Base-by-base conservation (phyloP, 1,140 invertebrate species). In the Hylaeus anthracinus region DNA sequence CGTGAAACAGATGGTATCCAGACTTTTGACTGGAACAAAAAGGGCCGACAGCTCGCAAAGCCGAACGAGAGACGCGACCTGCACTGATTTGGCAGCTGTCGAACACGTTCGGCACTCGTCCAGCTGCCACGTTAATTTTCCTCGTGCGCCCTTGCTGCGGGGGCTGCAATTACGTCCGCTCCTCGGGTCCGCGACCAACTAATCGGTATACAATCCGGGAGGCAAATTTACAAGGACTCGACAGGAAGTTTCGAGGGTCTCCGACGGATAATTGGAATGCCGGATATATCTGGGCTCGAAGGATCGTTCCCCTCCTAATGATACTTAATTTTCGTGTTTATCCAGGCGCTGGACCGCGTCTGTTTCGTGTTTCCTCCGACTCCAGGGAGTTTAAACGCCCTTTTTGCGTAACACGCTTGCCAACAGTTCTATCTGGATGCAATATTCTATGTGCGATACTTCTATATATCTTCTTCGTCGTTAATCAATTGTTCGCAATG, bases 1-100 rank as follows among this genome's bases (percentile, higher is more conserved):
- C 72, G 72, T n/a, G 55, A 67, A 71, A 65, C 87, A 88, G 84
- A 88, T 88, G 87, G 79, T 72, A 51, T 65, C 67, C 81, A 86
- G 87, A 88, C 81, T 88, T 86, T 87, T 60, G 60, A 72, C 71
- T 58, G 82, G 26, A 71, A 79, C 61, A 71, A 72, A 75, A 66
- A 65, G 73, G 63, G 51, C 67, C 41, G 51, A 58, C 45, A 39
- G 55, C 55, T 41, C 51, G 56, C 56, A 67, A 64, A 39, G 67
- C 43, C 15, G 43, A 66, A 6, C 15, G 45, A 77, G 69, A 71
- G 63, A 72, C 77, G 53, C 41, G 72, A 58, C 48, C 53, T 77
- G 76, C 82, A 79, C 82, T 86, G 82, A 88, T 89, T 90, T 88
- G 81, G 82, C 85, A 88, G 88, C 87, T 89, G 87, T 88, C 84